A percentile compares a stretch with the other conserved stretches of the same genome.
phyloP scores from a whole-genome alignment of 1,140 invertebrate genomes.

The Drosophila subobscura region DNA sequence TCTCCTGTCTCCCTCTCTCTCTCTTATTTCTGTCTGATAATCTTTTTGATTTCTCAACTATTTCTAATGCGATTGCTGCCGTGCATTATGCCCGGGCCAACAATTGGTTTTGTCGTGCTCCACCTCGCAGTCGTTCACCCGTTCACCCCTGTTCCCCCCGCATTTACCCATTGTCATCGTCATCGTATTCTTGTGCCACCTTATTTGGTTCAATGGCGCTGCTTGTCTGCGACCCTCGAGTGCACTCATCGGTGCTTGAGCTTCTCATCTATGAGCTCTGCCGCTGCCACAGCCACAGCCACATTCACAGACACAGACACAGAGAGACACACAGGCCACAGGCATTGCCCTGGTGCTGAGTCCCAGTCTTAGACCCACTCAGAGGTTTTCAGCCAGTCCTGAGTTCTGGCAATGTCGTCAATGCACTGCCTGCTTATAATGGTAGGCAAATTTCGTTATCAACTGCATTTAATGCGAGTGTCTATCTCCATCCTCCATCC shows the following conservation, averaged over 20 bases:
- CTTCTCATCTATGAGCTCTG: slow-evolving; percentile 43
- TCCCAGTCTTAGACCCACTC: slow-evolving; percentile 8
- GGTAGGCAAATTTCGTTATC: slow-evolving; percentile 80
- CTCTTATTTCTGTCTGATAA: slow-evolving; percentile 48
- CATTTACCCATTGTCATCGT: slow-evolving; percentile 28
- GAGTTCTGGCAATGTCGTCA: slow-evolving; percentile 22
- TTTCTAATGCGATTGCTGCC: slow-evolving; percentile 79
- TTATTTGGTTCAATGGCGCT: slow-evolving; percentile 36
- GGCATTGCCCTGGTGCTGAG: not conserved
- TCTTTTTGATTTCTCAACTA: slow-evolving; percentile 80
- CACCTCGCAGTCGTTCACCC: slow-evolving; percentile 34
- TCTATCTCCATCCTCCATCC: slow-evolving; percentile 7
- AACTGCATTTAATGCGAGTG: slow-evolving; percentile 74
- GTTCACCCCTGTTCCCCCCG: too few species aligned
- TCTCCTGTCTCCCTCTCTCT: slow-evolving; percentile 1
- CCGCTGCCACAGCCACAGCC: slow-evolving; percentile 45
- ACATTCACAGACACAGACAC: slow-evolving; percentile 14
- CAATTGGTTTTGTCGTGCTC: slow-evolving; percentile 65
- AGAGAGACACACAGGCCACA: not conserved
- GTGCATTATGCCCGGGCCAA: slow-evolving; percentile 60
- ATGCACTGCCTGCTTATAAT: slow-evolving; percentile 70
- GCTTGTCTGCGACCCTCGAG: slow-evolving; percentile 52
- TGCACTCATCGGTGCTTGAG: slow-evolving; percentile 66
- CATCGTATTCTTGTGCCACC: slow-evolving; percentile 63
- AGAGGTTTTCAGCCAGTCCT: not conserved